Evolutionary conservation across 2,888 invertebrate species (phyloP).

Genomic region (Apotomis capreana): DNA sequence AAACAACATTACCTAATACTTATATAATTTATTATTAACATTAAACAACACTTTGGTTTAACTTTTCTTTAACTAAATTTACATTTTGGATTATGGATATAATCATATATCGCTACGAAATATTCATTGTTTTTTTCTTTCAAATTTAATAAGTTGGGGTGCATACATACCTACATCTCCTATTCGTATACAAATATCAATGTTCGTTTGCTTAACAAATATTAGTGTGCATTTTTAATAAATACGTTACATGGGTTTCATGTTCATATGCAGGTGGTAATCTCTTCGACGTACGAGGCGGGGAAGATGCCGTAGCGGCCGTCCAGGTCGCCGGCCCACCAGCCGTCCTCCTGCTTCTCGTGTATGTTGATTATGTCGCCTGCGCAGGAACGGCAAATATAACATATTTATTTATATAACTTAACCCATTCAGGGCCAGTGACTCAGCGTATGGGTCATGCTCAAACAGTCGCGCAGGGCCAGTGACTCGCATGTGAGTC

Average conservation of each 20-base stretch:
- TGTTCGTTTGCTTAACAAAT: constrained; percentile 4
- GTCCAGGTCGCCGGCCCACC: constrained; percentile 96
- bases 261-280: constrained; percentile 77
- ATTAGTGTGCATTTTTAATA: constrained; percentile 31
- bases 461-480: no score
- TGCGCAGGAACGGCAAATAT: constrained; percentile 54
- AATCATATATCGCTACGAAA: constrained; percentile 13
- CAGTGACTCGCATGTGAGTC: no score
- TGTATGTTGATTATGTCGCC: constrained; percentile 95
- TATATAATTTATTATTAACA: constrained; percentile 59
- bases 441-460: no score
- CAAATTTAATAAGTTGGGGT: constrained; percentile 6
- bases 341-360: constrained; percentile 95
- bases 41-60: constrained; percentile 79
- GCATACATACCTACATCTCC: constrained; percentile 18
- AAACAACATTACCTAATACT: constrained; percentile 40
- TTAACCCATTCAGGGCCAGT: no score
- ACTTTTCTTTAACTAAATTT: constrained; percentile 55
- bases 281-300: constrained; percentile 95
- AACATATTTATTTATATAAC: no score
- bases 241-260: constrained; percentile 6
- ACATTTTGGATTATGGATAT: constrained; percentile 25
- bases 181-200: constrained; percentile 1
- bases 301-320: constrained; percentile 96
- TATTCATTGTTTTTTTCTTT: constrained; percentile 10